Conservation (phyloP, 2,797 vertebrate genomes). For the Kryptopterus vitreolus region DNA sequence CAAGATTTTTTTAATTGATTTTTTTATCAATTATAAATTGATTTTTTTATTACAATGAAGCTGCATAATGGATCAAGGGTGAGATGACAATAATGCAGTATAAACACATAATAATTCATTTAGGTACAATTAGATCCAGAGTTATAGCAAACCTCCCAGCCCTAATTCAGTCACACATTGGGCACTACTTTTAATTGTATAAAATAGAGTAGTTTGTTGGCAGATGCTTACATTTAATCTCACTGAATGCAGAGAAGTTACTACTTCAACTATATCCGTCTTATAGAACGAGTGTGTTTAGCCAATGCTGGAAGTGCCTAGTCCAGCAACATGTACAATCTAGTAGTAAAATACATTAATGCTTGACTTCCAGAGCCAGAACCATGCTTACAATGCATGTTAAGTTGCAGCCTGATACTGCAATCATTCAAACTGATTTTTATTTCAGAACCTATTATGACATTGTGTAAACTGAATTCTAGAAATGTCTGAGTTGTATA, state of each 20-base stretch:
- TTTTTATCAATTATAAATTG: too few relatives aligned
- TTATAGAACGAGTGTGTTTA: constrained; percentile 55
- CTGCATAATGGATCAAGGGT: neutral
- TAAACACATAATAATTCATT: neutral
- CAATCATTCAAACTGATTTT: too few relatives aligned
- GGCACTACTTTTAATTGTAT: constrained; percentile 39
- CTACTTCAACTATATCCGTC: constrained; percentile 62
- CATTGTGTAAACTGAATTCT: too few relatives aligned
- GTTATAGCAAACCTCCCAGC: neutral
- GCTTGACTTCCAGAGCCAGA: neutral
- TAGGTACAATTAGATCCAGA: neutral
- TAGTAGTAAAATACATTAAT: neutral
- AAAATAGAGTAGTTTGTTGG: constrained; percentile 62
- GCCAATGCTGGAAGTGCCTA: neutral
- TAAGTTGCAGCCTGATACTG: too few relatives aligned
- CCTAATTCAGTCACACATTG: constrained; percentile 2
- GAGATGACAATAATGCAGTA: neutral
- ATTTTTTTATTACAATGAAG: too few relatives aligned
- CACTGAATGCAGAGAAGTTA: constrained; percentile 64
- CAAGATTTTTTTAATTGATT: neutral
- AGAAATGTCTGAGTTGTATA: too few relatives aligned
- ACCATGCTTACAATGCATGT: neutral
- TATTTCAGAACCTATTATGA: too few relatives aligned
- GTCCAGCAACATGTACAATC: neutral
- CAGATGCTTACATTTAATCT: constrained; percentile 71